These are phyloP conservation scores for Achatina immaculata DNA, from an alignment of 1,140 invertebrate genomes.

Conservation along the genomic window DNA sequence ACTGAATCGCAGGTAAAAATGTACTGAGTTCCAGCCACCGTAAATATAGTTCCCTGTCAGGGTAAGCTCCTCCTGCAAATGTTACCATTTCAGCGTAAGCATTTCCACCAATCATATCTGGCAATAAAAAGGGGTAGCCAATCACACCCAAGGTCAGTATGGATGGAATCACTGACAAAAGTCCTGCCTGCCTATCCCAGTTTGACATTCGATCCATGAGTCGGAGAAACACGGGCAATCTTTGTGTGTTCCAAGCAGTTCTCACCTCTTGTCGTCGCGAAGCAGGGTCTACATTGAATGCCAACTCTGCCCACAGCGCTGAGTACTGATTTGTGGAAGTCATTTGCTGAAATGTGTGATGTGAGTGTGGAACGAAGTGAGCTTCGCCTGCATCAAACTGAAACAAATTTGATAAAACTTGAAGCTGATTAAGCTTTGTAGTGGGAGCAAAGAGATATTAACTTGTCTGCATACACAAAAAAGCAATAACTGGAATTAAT, in stretches of 20 bases:
- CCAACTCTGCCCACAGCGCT: slow-evolving; percentile 41
- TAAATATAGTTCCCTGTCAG: slow-evolving; percentile 85
- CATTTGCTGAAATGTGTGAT: slow-evolving; percentile 51
- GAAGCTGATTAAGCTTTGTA: not conserved
- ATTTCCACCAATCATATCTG: slow-evolving; percentile 94
- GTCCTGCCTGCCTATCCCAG: slow-evolving; percentile 85
- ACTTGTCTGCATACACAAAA: too few relatives aligned
- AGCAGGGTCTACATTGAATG: slow-evolving; percentile 33
- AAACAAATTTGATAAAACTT: not conserved
- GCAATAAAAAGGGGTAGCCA: slow-evolving; percentile 87
- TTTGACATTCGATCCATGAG: slow-evolving; percentile 88
- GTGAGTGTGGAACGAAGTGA: slow-evolving; percentile 81
- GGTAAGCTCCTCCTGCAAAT: slow-evolving; percentile 68
- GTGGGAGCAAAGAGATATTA: too few relatives aligned
- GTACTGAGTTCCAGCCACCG: slow-evolving; percentile 88
- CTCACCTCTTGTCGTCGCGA: slow-evolving; percentile 73
- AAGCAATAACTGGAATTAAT: too few relatives aligned
- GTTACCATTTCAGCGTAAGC: slow-evolving; percentile 70
- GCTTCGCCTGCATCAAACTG: slow-evolving; percentile 91
- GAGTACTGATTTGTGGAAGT: slow-evolving; percentile 42
- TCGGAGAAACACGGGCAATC: slow-evolving; percentile 83
- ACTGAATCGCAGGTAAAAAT: slow-evolving; percentile 89
- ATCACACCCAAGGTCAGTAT: slow-evolving; percentile 84
- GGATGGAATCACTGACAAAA: slow-evolving; percentile 85
- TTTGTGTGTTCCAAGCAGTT: slow-evolving; percentile 83